phyloP scores from a whole-genome alignment of 2,888 invertebrate species.

The Hermodice carunculata region DNA sequence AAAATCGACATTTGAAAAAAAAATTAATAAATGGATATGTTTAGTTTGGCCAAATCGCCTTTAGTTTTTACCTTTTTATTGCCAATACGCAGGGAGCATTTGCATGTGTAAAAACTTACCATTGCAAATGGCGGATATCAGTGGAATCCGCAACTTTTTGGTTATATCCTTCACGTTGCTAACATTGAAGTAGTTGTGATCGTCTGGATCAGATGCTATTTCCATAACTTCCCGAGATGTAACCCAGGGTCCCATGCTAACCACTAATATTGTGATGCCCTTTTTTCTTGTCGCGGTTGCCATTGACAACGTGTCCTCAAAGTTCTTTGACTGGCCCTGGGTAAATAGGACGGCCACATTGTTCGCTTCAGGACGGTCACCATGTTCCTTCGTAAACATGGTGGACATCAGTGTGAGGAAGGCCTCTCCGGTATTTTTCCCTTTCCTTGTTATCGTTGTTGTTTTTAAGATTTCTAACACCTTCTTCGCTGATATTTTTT shows the following conservation, averaged over 20 bases:
- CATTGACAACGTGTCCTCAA: conserved; percentile 2
- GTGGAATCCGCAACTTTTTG: conserved; percentile 10
- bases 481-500: too few relatives aligned
- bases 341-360: conserved; percentile 50
- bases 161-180: conserved; percentile 16
- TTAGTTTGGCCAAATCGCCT: too few relatives aligned
- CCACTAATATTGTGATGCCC: conserved; percentile 8
- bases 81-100: neutral
- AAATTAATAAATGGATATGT: too few relatives aligned
- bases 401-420: conserved; percentile 44
- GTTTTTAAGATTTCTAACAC: too few relatives aligned
- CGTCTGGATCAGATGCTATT: conserved; percentile 8
- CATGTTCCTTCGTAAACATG: conserved; percentile 49
- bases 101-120: neutral
- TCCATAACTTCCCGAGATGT: conserved; percentile 7
- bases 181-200: conserved; percentile 27
- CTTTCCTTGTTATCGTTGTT: too few relatives aligned
- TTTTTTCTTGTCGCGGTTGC: neutral
- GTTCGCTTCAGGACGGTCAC: conserved; percentile 48
- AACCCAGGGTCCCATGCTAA: conserved; percentile 6
- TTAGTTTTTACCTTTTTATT: too few relatives aligned
- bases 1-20: too few relatives aligned
- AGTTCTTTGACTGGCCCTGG: conserved; percentile 53
- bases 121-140: conserved; percentile 18
- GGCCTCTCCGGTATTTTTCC: conserved; percentile 62